Conservation (phyloP, 2,888 invertebrate genomes). For the Drosophila anomalipes region DNA sequence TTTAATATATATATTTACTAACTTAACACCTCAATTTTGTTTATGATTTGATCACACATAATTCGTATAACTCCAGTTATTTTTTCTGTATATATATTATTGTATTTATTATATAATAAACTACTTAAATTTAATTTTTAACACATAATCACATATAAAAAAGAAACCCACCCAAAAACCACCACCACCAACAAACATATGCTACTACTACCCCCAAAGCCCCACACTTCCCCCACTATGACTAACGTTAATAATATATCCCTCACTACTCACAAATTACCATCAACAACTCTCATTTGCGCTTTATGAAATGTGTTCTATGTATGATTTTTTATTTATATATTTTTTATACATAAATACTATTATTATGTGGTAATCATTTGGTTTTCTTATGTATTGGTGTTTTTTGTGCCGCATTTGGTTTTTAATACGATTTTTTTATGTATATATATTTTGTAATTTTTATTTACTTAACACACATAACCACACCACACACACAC, state of each 20-base stretch:
- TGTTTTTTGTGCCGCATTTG: conserved; percentile 56
- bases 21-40: conserved; percentile 63
- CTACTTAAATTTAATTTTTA: conserved; percentile 51
- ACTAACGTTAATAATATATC: conserved; percentile 28
- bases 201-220: conserved; percentile 26
- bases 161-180: conserved; percentile 30
- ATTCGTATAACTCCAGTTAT: conserved; percentile 62
- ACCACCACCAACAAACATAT: conserved; percentile 45
- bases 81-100: conserved; percentile 60
- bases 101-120: conserved; percentile 48
- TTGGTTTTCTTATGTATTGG: conserved; percentile 51
- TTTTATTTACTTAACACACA: conserved; percentile 33
- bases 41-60: conserved; percentile 66
- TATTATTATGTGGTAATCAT: conserved; percentile 43
- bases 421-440: conserved; percentile 44
- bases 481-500: conserved; percentile 21
- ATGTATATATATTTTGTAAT: conserved; percentile 59
- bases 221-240: conserved; percentile 14
- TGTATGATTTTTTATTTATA: conserved; percentile 70
- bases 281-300: conserved; percentile 50
- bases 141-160: conserved; percentile 46
- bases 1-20: conserved; percentile 38
- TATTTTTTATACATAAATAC: conserved; percentile 20
- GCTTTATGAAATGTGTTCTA: conserved; percentile 64
- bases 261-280: conserved; percentile 21